These are phyloP conservation scores for Tiphia femorata DNA, from an alignment of 2,888 invertebrate genomes.

Conservation along the genomic window DNA sequence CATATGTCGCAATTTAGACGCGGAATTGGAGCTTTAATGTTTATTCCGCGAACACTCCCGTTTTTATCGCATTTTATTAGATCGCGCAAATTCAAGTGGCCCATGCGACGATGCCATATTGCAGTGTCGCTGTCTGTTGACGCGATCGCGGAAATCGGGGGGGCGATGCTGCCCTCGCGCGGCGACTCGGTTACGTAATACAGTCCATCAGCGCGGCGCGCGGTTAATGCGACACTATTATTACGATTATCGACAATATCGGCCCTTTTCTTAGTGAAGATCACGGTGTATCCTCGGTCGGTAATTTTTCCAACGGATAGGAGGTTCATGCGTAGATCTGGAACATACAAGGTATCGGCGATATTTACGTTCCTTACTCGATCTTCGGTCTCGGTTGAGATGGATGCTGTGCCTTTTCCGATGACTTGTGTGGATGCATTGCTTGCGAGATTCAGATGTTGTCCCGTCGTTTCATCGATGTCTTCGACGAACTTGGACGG, in stretches of 20 bases:
- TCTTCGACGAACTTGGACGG: constrained; percentile 16
- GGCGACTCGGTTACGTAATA: constrained; percentile 8
- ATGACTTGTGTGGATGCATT: constrained; percentile 19
- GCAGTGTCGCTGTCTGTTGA: constrained; percentile 5
- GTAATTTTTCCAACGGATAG: constrained; percentile 20
- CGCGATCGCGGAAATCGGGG: background rate
- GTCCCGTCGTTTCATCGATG: constrained; percentile 7
- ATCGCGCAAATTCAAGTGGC: constrained; percentile 28
- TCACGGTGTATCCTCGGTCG: constrained; percentile 4
- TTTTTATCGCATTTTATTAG: constrained; percentile 15
- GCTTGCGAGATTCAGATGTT: constrained; percentile 27
- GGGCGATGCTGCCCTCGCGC: background rate
- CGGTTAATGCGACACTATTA: constrained; percentile 6
- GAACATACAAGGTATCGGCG: constrained; percentile 23
- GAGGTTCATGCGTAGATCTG: constrained; percentile 22
- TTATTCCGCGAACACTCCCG: constrained; percentile 16
- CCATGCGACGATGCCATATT: constrained; percentile 29
- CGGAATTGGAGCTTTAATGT: background rate
- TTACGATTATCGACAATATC: constrained; percentile 9
- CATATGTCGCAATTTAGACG: constrained; percentile 20
- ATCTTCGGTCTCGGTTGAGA: background rate
- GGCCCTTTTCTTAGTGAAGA: constrained; percentile 20
- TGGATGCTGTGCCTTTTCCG: constrained; percentile 11
- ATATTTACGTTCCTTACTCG: constrained; percentile 13
- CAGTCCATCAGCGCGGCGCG: constrained; percentile 6